phyloP scores from a whole-genome alignment of 2,113 vertebrate species.

The Sylvicapra grimmia region DNA sequence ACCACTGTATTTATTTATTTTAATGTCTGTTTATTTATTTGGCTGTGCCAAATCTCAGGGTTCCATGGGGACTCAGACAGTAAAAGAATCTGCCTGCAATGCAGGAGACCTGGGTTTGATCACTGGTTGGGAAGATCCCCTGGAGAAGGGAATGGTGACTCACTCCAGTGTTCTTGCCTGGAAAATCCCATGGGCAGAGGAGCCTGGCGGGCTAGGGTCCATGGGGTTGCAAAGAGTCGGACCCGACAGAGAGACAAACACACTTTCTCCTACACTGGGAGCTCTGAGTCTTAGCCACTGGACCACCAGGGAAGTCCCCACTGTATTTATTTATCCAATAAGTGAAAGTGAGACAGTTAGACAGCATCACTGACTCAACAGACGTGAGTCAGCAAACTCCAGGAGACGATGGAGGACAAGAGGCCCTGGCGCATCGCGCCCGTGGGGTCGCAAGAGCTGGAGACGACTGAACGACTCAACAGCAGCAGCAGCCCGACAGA shows the following conservation, averaged over 20 bases:
- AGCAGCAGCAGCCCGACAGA: fast-evolving
- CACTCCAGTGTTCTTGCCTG: neutral
- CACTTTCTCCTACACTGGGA: neutral
- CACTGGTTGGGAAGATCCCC: neutral
- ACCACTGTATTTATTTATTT: neutral
- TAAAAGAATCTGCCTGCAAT: neutral
- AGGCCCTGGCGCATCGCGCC: fast-evolving
- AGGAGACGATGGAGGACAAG: neutral
- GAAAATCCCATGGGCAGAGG: neutral
- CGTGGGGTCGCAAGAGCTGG: neutral
- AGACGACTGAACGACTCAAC: neutral
- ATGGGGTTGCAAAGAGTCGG: neutral
- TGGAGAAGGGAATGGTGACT: neutral
- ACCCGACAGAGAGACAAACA: neutral
- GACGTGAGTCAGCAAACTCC: neutral
- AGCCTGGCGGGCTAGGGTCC: neutral
- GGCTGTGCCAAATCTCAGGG: neutral
- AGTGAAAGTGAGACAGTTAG: neutral
- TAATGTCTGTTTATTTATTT: neutral
- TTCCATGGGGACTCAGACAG: neutral
- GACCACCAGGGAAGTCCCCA: neutral
- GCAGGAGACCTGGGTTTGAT: neutral
- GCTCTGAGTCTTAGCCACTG: neutral
- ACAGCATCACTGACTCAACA: fast-evolving
- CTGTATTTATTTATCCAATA: neutral